Percentiles rank a stretch among this genome's conserved stretches.
These are phyloP conservation scores for Celastrina argiolus DNA, from an alignment of 2,888 invertebrate genomes.

Conservation along the genomic window DNA sequence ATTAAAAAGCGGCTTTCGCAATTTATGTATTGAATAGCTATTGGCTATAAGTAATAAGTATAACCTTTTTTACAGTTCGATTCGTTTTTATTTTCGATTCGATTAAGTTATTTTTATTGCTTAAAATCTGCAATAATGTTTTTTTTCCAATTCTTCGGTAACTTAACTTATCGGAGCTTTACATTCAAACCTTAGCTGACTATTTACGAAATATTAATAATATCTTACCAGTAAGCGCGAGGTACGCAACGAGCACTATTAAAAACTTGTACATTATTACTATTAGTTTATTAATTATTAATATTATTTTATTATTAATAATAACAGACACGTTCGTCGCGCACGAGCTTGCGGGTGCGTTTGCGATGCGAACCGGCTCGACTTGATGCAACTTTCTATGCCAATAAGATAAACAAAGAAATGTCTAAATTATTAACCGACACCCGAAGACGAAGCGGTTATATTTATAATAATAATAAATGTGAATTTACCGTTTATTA, in stretches of 20 bases:
- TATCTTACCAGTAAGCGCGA: neutral
- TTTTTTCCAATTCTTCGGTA: too few species aligned
- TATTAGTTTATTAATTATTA: neutral
- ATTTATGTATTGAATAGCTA: too few species aligned
- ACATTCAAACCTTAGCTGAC: neutral
- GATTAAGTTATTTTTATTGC: too few species aligned
- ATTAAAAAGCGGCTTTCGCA: too few species aligned
- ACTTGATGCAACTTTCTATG: neutral
- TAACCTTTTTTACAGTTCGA: too few species aligned
- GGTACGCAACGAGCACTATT: neutral
- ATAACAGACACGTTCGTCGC: constrained; percentile 2
- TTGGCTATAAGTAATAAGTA: too few species aligned
- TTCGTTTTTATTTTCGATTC: too few species aligned
- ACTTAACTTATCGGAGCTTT: neutral
- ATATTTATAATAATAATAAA: too few species aligned
- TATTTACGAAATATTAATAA: neutral
- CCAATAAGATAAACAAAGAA: constrained; percentile 7
- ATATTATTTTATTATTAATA: neutral
- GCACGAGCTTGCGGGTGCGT: neutral
- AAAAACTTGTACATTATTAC: constrained; percentile 7
- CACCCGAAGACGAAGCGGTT: too few species aligned
- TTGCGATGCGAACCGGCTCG: constrained; percentile 4
- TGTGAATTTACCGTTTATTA: too few species aligned
- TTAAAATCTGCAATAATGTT: too few species aligned
- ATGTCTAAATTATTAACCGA: neutral